A percentile compares a stretch with the other conserved stretches of the same genome.
These are phyloP conservation scores for Caracal caracal DNA, from an alignment of 2,113 vertebrate species.

Conservation along the genomic window DNA sequence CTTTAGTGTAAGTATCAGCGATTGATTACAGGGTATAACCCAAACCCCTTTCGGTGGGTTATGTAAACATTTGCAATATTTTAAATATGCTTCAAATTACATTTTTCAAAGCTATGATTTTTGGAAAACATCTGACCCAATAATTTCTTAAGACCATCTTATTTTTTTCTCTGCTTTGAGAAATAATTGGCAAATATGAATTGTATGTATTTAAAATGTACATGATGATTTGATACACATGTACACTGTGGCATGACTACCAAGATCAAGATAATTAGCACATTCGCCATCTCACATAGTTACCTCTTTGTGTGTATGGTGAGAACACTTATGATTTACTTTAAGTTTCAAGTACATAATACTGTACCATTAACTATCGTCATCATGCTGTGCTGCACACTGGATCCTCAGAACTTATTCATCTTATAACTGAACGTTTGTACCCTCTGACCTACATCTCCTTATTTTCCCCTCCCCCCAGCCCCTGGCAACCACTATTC, in stretches of 20 bases:
- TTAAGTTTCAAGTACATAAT: background rate
- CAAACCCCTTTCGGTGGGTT: background rate
- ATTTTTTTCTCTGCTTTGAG: background rate
- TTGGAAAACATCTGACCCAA: background rate
- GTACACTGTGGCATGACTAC: background rate
- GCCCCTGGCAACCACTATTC: background rate
- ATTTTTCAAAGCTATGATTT: background rate
- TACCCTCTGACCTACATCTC: background rate
- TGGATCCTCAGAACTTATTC: background rate
- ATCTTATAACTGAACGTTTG: background rate
- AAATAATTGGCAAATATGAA: slow-evolving; percentile 16
- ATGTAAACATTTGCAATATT: background rate
- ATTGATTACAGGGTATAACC: background rate
- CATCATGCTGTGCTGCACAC: background rate
- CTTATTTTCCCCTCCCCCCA: background rate
- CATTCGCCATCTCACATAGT: background rate
- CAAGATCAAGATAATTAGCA: background rate
- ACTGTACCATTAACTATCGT: background rate
- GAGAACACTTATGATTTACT: background rate
- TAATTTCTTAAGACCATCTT: background rate
- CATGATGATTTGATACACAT: background rate
- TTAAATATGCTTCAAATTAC: background rate
- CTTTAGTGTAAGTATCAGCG: background rate
- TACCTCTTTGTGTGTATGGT: background rate
- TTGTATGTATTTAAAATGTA: background rate